A percentile compares a stretch with the other conserved stretches of the same genome.
Conservation (phyloP, 35 echinoderm and acorn worm species). For the Holothuria glaberrima region DNA sequence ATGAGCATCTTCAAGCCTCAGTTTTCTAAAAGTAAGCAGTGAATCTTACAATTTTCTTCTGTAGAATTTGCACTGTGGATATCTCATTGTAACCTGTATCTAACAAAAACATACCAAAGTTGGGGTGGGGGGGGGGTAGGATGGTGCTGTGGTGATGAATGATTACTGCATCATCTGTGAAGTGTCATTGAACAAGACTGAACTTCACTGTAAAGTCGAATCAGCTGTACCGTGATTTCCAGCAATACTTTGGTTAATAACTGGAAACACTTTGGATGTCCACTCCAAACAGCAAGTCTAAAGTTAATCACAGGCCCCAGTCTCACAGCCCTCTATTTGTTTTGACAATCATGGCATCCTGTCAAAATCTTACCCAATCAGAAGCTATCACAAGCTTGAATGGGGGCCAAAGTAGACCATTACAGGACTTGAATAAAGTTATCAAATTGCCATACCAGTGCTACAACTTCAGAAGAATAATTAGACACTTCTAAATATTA, state of each 20-base stretch:
- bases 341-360: not conserved
- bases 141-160: not conserved
- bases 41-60: constrained; percentile 12
- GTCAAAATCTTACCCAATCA: not conserved
- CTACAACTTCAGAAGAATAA: not conserved
- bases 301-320: constrained; percentile 2
- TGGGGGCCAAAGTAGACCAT: not conserved
- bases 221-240: not conserved
- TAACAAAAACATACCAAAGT: constrained; percentile 2
- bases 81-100: constrained; percentile 25
- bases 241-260: constrained; percentile 4
- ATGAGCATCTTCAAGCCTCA: constrained; percentile 53
- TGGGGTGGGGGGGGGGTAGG: constrained; percentile 14
- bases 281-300: constrained; percentile 16
- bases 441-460: not conserved
- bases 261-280: constrained; percentile 14
- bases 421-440: not conserved
- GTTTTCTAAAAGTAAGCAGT: constrained; percentile 63
- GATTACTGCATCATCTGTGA: constrained; percentile 15
- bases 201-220: too few species aligned
- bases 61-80: not conserved
- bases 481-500: not conserved
- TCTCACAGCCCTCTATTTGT: not conserved
- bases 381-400: constrained; percentile 12
- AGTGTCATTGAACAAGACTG: too few species aligned